Conservation (phyloP, 2,797 vertebrate genomes). For the Ispidina lecontei region DNA sequence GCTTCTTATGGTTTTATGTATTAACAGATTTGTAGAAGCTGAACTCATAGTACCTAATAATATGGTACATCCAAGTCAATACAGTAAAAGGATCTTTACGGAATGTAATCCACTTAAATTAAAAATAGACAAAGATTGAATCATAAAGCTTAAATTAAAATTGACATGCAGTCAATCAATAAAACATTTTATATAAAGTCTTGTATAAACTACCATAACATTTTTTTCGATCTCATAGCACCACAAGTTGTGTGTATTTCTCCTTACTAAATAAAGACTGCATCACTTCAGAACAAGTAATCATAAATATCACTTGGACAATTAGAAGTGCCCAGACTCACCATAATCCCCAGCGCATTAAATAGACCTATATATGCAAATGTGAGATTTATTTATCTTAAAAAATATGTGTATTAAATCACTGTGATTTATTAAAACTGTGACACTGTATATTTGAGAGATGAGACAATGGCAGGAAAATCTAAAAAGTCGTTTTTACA, state of each 20-base stretch:
- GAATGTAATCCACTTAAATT: constrained; percentile 90
- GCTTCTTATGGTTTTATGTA: constrained; percentile 95
- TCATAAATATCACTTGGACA: background rate
- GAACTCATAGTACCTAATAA: constrained; percentile 92
- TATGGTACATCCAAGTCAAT: constrained; percentile 87
- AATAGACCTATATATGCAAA: constrained; percentile 2
- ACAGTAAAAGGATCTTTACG: constrained; percentile 83
- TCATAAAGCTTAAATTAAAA: constrained; percentile 78
- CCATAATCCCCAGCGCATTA: background rate
- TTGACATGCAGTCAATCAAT: constrained; percentile 66
- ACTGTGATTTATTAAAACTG: background rate
- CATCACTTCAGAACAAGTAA: constrained; percentile 28
- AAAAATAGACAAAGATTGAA: constrained; percentile 84
- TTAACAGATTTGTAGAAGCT: constrained; percentile 93
- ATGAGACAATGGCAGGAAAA: background rate
- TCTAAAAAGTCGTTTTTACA: background rate
- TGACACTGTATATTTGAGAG: background rate
- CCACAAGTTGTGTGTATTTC: constrained; percentile 6
- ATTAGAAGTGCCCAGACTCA: background rate
- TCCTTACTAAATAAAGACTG: constrained; percentile 15
- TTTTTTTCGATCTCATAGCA: background rate
- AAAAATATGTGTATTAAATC: background rate
- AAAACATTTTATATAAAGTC: constrained; percentile 48
- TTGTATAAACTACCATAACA: constrained; percentile 11
- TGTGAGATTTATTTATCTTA: constrained; percentile 45